These are phyloP conservation scores for Liasis olivaceus DNA, from an alignment of 2,797 vertebrate genomes.

Conservation along the genomic window DNA sequence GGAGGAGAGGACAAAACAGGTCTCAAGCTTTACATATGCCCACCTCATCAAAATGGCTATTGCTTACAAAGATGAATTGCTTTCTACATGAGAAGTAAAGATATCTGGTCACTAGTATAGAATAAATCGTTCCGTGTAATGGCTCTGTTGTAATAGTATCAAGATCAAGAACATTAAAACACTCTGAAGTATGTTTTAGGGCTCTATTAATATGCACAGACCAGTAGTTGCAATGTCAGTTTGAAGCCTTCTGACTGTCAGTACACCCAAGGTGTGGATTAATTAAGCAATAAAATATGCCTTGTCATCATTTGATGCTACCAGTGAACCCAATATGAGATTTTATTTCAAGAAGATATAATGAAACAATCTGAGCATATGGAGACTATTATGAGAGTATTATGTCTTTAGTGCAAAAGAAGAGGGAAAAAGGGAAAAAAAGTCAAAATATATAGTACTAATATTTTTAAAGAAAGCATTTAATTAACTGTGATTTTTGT, in stretches of 20 bases:
- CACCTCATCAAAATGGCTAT: neutral
- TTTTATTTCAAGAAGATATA: conserved; percentile 2
- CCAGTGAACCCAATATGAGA: conserved; percentile 6
- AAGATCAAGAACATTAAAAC: conserved; percentile 24
- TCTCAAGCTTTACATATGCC: neutral
- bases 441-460: neutral
- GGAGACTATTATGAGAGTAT: neutral
- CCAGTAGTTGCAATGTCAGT: conserved; percentile 13
- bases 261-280: neutral
- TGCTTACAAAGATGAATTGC: neutral
- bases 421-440: no score
- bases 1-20: neutral
- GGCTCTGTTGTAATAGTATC: conserved; percentile 14
- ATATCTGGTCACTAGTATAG: conserved; percentile 26
- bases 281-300: conserved; percentile 19
- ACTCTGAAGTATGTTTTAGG: neutral
- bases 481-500: conserved; percentile 33
- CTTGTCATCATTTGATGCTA: neutral
- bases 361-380: neutral
- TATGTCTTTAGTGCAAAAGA: neutral
- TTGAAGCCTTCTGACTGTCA: neutral
- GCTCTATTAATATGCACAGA: neutral
- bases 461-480: neutral
- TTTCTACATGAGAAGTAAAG: neutral
- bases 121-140: conserved; percentile 28